A percentile compares a stretch with the other conserved stretches of the same genome.
Conservation (phyloP, 2,797 vertebrate species). For the Sebastes taczanowskii region DNA sequence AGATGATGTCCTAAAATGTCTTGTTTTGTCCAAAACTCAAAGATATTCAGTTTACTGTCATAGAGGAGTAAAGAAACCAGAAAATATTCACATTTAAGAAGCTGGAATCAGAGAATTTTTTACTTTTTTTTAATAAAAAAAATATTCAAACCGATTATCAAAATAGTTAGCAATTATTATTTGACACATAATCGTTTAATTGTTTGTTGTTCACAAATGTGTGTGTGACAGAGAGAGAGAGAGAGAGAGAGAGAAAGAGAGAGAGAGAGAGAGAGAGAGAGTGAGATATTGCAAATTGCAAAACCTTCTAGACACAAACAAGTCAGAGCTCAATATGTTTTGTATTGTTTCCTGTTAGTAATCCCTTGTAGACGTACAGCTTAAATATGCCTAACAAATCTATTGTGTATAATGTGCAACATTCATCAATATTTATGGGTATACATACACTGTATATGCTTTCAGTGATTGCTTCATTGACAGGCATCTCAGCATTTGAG, state of each 20-base stretch:
- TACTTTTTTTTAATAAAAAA: no score
- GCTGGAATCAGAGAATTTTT: no score
- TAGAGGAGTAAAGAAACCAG: no score
- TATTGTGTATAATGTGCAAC: not conserved
- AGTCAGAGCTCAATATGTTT: not conserved
- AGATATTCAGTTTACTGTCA: no score
- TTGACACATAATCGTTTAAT: no score
- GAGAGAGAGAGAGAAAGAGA: not conserved
- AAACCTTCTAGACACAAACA: no score
- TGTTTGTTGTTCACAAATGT: not conserved
- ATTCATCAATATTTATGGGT: not conserved
- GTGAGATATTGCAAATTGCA: not conserved
- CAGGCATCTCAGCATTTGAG: not conserved
- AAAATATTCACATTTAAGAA: no score
- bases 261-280: not conserved
- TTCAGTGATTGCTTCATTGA: constrained; percentile 26
- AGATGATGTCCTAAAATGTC: accelerated
- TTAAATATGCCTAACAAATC: not conserved
- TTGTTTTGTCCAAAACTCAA: no score
- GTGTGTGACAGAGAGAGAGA: not conserved
- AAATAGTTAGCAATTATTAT: no score
- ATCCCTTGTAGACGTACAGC: not conserved
- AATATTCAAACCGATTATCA: no score
- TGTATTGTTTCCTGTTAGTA: not conserved
- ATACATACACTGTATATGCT: not conserved